Conservation (phyloP, 2,113 vertebrate species). For the Gorsachius goisagi region DNA sequence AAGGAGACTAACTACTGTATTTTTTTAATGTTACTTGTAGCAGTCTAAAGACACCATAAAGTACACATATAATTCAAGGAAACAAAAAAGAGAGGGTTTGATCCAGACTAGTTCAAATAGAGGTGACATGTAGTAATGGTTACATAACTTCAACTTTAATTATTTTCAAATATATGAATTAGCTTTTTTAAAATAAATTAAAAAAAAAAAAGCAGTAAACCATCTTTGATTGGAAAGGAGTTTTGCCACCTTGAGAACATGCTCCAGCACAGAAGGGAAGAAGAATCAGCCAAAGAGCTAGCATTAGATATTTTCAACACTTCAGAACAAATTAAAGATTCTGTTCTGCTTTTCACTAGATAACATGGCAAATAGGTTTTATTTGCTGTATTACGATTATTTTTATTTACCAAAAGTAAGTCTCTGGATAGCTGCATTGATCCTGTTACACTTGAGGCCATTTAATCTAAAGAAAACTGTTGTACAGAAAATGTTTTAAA, state of each 20-base stretch:
- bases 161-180: not conserved
- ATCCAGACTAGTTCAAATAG: not conserved
- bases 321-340: constrained; percentile 32
- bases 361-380: not conserved
- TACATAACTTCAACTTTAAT: not conserved
- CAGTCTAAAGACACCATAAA: not conserved
- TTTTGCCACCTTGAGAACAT: not conserved
- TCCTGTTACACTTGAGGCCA: constrained; percentile 23
- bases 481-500: constrained; percentile 39
- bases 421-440: constrained; percentile 52
- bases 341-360: not conserved
- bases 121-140: not conserved
- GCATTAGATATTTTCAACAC: not conserved
- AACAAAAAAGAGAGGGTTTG: not conserved
- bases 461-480: constrained; percentile 58
- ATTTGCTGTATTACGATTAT: constrained; percentile 48
- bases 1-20: not conserved
- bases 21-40: not conserved
- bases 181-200: not conserved
- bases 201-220: not conserved
- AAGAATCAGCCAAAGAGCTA: not conserved
- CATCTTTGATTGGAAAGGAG: not conserved
- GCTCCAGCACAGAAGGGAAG: not conserved
- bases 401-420: constrained; percentile 61
- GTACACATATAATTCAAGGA: not conserved